Base-by-base conservation (phyloP, 2,797 vertebrate species). In the Ambastaia sidthimunki region DNA sequence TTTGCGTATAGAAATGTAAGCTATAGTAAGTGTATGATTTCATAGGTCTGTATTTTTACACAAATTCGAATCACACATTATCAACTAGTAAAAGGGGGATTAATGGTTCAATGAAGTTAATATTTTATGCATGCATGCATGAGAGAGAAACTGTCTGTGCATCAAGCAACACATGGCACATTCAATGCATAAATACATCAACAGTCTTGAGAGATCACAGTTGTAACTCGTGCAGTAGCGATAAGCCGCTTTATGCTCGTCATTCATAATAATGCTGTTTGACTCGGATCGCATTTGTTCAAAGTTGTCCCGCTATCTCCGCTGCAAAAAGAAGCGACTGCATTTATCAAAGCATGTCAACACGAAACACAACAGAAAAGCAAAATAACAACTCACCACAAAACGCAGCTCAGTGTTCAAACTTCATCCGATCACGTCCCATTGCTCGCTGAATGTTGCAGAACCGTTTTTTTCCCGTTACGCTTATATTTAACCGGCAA, bases 401-500 rank as follows among this genome's bases (percentile, higher is more conserved):
- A 44, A 44, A 84, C 83, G 83, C 81, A 88, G 85, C 87, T 87
- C 80, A 83, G 87, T 78, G 87, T 88, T 74, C 82, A 88, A 92
- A 93, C 87, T 93, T 93, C 59, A 88, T 73, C 77, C 84, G 87
- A 84, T 82, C 89, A 81, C 87, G 78, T 91, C 84, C 90, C 92
- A 93, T 93, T 34, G 74, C 90, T 76, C 19, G 15, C 72, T 66
- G 41, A 87, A 83, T 86, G 87, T 80, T 74, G 78, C 72, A 54
- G 31, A 78, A 15, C 13, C 48, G 59, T 74, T 82, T 34, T 76
- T 80, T 83, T 78, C 68, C n/a, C 41, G 34, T 31, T 31, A 62
- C 13, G 1, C 21, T 13, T 37, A 7, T 50, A 63, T 60, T 69
- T 57, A 25, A 54, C 31, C 31, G 18, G 3, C 15, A 44, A n/a